Percentiles rank a stretch among this genome's conserved stretches.
Evolutionary conservation across 2,797 vertebrate genomes (phyloP).

Genomic region (Setipinna tenuifilis): DNA sequence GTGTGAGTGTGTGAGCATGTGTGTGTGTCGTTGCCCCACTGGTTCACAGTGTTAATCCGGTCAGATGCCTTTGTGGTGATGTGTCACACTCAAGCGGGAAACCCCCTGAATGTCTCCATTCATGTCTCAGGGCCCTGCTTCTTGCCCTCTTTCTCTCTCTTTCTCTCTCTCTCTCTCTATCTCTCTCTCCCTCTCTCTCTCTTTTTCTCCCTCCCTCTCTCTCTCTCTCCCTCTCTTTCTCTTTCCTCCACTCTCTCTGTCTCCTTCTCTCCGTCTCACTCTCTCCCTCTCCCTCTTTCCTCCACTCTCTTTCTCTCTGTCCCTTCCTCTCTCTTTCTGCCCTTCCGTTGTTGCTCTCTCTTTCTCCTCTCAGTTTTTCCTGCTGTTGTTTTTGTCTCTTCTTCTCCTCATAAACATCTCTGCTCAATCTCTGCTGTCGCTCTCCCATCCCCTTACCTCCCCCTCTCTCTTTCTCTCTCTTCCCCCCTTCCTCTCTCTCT

Average conservation of each 20-base stretch:
- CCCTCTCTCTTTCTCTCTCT: background rate
- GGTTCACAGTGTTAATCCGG: conserved; percentile 68
- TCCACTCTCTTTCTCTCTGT: conserved; percentile 24
- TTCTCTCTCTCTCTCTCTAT: background rate
- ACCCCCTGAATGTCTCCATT: conserved; percentile 75
- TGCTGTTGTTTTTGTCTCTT: background rate
- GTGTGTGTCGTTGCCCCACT: conserved; percentile 43
- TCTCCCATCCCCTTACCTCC: too few species aligned
- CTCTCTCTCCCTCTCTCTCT: conserved; percentile 26
- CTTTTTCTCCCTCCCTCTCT: conserved; percentile 17
- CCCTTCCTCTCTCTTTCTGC: conserved; percentile 25
- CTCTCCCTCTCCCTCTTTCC: background rate
- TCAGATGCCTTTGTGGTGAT: conserved; percentile 76
- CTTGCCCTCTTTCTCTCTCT: background rate
- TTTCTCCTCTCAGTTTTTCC: background rate
- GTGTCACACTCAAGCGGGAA: conserved; percentile 73
- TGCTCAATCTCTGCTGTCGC: too few species aligned
- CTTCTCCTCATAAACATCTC: too few species aligned
- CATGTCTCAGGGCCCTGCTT: conserved; percentile 32
- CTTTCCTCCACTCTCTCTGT: background rate
- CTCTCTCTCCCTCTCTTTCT: background rate
- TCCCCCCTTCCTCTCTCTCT: background rate
- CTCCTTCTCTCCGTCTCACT: conserved; percentile 37
- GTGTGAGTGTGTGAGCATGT: conserved; percentile 38
- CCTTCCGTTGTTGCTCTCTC: background rate